Evolutionary conservation across 64 coral and sea anemone species (phyloP).

Genomic region (Montipora efflorescens): DNA sequence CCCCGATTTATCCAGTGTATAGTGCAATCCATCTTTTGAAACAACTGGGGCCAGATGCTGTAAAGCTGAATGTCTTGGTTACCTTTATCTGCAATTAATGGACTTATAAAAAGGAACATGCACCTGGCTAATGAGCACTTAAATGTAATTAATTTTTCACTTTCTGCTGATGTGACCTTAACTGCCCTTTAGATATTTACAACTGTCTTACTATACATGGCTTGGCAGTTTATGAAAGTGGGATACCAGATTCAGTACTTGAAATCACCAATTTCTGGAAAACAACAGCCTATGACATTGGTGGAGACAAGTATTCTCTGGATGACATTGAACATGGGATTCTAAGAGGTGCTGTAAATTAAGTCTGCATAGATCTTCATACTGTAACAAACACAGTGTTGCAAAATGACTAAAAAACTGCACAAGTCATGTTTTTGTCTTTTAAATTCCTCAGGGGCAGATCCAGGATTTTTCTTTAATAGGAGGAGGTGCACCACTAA

Average conservation of each 20-base stretch:
- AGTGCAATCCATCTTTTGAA: too few species aligned
- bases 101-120: too few species aligned
- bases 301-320: conserved; percentile 71
- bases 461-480: too few species aligned
- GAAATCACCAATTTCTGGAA: conserved; percentile 88
- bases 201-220: conserved; percentile 98
- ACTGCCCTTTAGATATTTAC: conserved; percentile 75
- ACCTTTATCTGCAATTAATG: too few species aligned
- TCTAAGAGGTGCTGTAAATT: conserved; percentile 66
- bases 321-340: conserved; percentile 99
- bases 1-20: too few species aligned
- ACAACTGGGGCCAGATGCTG: too few species aligned
- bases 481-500: too few species aligned
- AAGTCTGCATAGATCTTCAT: neutral
- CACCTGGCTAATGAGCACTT: neutral
- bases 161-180: neutral
- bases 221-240: conserved; percentile 60
- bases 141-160: neutral
- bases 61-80: too few species aligned
- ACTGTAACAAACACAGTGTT: too few species aligned
- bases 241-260: conserved; percentile 85
- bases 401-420: too few species aligned
- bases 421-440: too few species aligned
- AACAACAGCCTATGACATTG: conserved; percentile 84
- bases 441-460: too few species aligned